A percentile compares a stretch with the other conserved stretches of the same genome.
phyloP scores from a whole-genome alignment of 2,797 vertebrate genomes.

The Gadopsis bispinosus region DNA sequence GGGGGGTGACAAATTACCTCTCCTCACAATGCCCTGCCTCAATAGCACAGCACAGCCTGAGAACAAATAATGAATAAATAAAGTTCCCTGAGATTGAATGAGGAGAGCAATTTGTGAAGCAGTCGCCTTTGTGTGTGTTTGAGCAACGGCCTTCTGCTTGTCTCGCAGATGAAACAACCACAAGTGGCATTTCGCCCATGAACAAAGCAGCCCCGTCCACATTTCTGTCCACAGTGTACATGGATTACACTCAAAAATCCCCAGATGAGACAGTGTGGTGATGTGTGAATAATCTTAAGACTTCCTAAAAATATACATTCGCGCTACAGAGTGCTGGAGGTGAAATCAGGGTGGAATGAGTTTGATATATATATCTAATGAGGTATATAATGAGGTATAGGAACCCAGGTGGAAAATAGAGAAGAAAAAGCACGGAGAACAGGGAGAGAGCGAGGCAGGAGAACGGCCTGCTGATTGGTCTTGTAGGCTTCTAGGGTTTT shows the following conservation, averaged over 20 bases:
- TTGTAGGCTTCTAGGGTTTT: not conserved
- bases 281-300: constrained; percentile 11
- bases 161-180: constrained; percentile 39
- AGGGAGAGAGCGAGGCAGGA: constrained; percentile 16
- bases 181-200: not conserved
- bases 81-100: constrained; percentile 72
- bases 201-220: constrained; percentile 34
- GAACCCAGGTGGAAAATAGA: constrained; percentile 22
- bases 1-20: constrained; percentile 74
- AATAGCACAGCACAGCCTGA: constrained; percentile 56
- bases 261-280: not conserved
- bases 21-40: constrained; percentile 62
- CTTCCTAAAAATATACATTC: constrained; percentile 24
- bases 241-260: not conserved
- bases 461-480: constrained; percentile 49
- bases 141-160: constrained; percentile 24
- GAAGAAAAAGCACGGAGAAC: not conserved
- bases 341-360: constrained; percentile 26
- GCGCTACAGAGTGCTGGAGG: not conserved
- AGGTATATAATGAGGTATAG: constrained; percentile 6
- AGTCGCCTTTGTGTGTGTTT: constrained; percentile 32
- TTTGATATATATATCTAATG: too few species aligned
- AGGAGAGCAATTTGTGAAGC: constrained; percentile 60
- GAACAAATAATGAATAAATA: constrained; percentile 83
- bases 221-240: constrained; percentile 20